These are phyloP conservation scores for Drosophila nannoptera DNA, from an alignment of 1,140 invertebrate species.

Conservation along the genomic window DNA sequence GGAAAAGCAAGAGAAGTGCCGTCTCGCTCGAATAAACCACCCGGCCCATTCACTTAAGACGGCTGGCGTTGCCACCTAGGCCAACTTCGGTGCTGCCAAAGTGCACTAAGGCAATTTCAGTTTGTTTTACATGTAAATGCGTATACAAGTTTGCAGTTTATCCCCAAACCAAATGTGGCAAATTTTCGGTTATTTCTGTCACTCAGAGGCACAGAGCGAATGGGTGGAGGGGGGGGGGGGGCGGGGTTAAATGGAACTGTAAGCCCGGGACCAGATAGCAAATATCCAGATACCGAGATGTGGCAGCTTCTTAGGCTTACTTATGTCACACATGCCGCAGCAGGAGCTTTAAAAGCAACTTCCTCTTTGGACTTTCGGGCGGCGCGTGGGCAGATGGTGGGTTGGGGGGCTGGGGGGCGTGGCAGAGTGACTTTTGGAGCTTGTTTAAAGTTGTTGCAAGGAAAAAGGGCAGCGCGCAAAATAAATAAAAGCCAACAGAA, in stretches of 20 bases:
- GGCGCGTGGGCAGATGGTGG: neutral
- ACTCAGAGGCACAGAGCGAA: neutral
- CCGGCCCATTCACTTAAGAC: no score
- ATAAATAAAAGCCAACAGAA: constrained; percentile 67
- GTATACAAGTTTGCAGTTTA: neutral
- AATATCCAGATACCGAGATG: constrained; percentile 30
- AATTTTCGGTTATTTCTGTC: constrained; percentile 10
- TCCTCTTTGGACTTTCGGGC: constrained; percentile 26
- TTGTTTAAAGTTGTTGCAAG: constrained; percentile 57
- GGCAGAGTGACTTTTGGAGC: constrained; percentile 49
- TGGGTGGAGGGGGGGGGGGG: neutral
- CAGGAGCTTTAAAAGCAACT: constrained; percentile 26
- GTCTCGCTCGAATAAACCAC: no score
- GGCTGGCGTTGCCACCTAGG: neutral
- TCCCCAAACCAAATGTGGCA: neutral
- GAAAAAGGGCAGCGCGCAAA: constrained; percentile 41
- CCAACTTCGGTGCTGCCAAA: constrained; percentile 1
- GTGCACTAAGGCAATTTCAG: neutral
- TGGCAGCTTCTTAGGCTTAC: constrained; percentile 66
- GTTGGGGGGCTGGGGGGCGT: no score
- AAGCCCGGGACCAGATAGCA: constrained; percentile 20
- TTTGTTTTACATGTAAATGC: constrained; percentile 1
- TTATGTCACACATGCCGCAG: constrained; percentile 64
- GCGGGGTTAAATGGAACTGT: constrained; percentile 16
- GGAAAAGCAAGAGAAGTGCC: no score